Base-by-base conservation (phyloP, 2,113 vertebrate species). In the Muscicapa adusta region DNA sequence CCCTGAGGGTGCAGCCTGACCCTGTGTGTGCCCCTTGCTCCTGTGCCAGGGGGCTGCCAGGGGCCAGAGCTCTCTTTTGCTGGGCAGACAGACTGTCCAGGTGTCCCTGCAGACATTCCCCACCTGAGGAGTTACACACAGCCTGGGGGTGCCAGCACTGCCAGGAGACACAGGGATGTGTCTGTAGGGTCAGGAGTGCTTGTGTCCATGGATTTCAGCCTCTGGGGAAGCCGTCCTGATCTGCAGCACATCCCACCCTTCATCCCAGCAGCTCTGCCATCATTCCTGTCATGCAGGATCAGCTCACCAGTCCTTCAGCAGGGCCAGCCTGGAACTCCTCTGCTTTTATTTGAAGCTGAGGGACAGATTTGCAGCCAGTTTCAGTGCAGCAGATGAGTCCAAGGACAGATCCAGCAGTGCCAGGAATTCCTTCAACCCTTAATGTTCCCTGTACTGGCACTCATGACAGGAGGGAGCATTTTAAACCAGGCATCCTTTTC, bases 81-180 rank as follows among this genome's bases (percentile, higher is more conserved):
- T 14, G 38, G 36, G 16, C 4, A 57, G n/a, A 29, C 23, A 63
- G 61, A 31, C 16, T 58, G 36, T 33, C n/a, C 50, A 1, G 19
- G 22, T 19, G 58, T 50, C 51, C 75, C 50, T 84, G 25, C 54
- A 71, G 76, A 12, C 18, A 10, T 31, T 20, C 23, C 45, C 63
- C 24, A 1, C 6, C 26, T 4, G 34, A 22, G 72, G 18, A 57
- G 7, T 17, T 6, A 10, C 36, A 31, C 28, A 18, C 5, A 62
- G 42, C 54, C 66, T 6, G 2, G 10, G 24, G 1, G 7, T 24
- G 17, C 20, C 67, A 61, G 45, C 34, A 4, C 45, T 28, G 42
- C 1, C 3, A 29, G 43, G 13, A 33, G 42, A 18, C n/a, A 13
- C 56, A 63, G 29, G 8, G 7, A 18, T 0, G 1, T 42, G 45